Evolutionary conservation across 2,888 invertebrate species (phyloP), one percentile per base, ranked within the genome.

Genomic region (Melanotus villosus): DNA sequence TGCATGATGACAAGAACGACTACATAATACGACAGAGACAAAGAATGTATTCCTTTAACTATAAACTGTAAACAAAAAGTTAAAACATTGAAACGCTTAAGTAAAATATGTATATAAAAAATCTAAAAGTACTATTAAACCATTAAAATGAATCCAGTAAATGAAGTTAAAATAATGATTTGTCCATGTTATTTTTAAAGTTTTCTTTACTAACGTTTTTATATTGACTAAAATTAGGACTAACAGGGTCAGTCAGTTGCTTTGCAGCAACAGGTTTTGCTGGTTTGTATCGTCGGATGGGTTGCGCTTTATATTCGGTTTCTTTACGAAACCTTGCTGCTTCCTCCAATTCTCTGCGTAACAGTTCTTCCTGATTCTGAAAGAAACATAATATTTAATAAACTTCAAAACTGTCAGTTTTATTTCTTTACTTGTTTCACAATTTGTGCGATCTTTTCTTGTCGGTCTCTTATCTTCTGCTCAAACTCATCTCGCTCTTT

Each of bases 401-500:
- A 59, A 9, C 14, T 21, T 23, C 0, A 38, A 38, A 18, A 32
- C 12, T 12, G 9, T 19, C 7, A 47, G 2, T 14, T 7, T 18
- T 41, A 52, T n/a, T 23, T 9, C 10, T 26, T 43, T 7, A 70
- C 73, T 57, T 73, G 57, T 71, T 83, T 79, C 70, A 84, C 82
- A 47, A 81, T 84, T 7, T 84, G 70, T 71, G 80, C 84, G 62
- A 87, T 86, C 52, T 84, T 85, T 62, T 89, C 86, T 69, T 88
- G 87, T 50, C 86, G 86, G 72, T 89, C 88, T 77, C 87, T 89
- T 1, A 89, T 73, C 41, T 83, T 82, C 30, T 87, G 84, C 0
- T 92, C 90, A 83, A 89, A 92, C 38, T 85, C 86, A 47, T 87
- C 87, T 30, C 92, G 84, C 68, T 92, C 89, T 9, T 84, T 86